Evolutionary conservation across 64 coral and sea anemone species (phyloP), one percentile per base, ranked within the genome.

Genomic region (Exaiptasia diaphana): DNA sequence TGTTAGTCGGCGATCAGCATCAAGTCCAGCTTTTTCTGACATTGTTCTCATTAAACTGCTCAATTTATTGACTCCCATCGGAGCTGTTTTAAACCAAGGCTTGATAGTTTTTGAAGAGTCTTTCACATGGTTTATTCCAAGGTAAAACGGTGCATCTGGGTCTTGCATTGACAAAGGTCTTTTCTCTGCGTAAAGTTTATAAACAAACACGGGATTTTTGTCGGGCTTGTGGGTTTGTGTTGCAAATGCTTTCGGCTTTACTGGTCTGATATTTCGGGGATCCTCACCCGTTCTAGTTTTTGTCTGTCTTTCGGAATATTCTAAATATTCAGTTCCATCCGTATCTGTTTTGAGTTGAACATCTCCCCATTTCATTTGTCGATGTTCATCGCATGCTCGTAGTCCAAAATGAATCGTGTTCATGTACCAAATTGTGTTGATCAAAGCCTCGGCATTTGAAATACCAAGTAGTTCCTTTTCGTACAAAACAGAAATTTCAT

Each of bases 291-390:
- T 75, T 65, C 72, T 68, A 20, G 67, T 89, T 58, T 89, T 89
- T 34, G 77, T 74, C 30, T 81, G 86, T 49, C 71, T 74, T 53
- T 83, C 70, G 25, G 69, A 53, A 68, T 76, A 76, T 68, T 90
- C 50, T 10, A 82, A 41, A 74, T 82, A 90, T 57, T 90, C 78
- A 15, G 31, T 45, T 86, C 83, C 83, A 43, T 86, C 58, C 17
- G 42, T n/a, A 65, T 46, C 61, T 64, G 58, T 87, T 11, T 63
- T 55, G 14, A 85, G 26, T 41, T 85, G 53, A 38, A 80, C 8
- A 40, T 80, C 77, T 80, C 77, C 56, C 39, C 77, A 74, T 29
- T 41, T 63, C 77, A 80, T 80, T 44, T 80, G 24, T 42, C 57
- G n/a, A 59, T 80, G 77, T 39, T 80, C 57, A 20, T 41, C 52